Conservation (phyloP, 1,140 invertebrate genomes). For the Macrostomum lignano region DNA sequence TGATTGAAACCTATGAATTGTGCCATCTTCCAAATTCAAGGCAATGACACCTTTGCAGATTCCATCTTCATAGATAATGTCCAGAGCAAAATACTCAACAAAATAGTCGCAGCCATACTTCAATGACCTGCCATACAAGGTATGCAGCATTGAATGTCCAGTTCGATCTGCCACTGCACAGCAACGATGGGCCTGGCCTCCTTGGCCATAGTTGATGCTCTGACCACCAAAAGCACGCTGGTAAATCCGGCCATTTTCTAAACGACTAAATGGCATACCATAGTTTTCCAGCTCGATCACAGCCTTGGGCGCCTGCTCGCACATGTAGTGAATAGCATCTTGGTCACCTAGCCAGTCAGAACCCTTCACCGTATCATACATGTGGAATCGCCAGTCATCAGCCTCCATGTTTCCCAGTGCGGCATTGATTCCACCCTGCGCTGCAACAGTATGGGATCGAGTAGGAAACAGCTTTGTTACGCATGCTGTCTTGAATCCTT, state of each 20-base stretch:
- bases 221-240: conserved; percentile 91
- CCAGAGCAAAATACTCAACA: conserved; percentile 88
- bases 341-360: conserved; percentile 95
- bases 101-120: conserved; percentile 94
- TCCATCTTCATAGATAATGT: conserved; percentile 76
- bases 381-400: conserved; percentile 86
- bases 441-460: conserved; percentile 77
- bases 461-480: conserved; percentile 93
- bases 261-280: conserved; percentile 79
- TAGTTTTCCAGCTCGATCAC: conserved; percentile 95
- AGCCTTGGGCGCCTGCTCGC: conserved; percentile 69
- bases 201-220: conserved; percentile 73
- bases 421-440: conserved; percentile 85
- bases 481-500: conserved; percentile 82
- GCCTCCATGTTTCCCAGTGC: conserved; percentile 72
- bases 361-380: conserved; percentile 94
- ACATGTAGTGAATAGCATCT: conserved; percentile 96
- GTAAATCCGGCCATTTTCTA: conserved; percentile 68
- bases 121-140: conserved; percentile 78
- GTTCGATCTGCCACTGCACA: conserved; percentile 55
- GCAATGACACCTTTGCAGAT: conserved; percentile 65
- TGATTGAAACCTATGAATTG: conserved; percentile 53
- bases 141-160: conserved; percentile 85
- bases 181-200: conserved; percentile 61
- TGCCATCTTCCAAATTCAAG: conserved; percentile 79